Conservation (phyloP, 2,113 vertebrate species). For the Neoarius graeffei region DNA sequence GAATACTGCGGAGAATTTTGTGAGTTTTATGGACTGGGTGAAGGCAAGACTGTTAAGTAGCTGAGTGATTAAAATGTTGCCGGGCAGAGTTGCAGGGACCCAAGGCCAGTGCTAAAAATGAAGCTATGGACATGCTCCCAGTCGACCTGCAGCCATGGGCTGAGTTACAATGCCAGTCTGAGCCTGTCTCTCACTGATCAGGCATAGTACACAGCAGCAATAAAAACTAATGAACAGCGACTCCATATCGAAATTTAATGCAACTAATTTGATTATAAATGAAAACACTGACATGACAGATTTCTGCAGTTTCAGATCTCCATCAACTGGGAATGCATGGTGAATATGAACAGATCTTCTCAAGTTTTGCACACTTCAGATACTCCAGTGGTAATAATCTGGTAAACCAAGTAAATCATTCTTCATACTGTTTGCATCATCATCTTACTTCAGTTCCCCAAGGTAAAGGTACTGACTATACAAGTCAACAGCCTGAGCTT, state of each 20-base stretch:
- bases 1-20: neutral
- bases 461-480: neutral
- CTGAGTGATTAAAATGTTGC: conserved; percentile 63
- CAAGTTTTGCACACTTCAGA: neutral
- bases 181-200: conserved; percentile 60
- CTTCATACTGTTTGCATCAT: neutral
- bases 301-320: neutral
- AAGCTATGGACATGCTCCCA: conserved; percentile 74
- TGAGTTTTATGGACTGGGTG: conserved; percentile 3
- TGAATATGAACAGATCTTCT: neutral
- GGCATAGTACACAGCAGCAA: neutral
- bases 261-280: neutral
- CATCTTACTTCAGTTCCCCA: neutral
- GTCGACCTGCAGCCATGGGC: conserved; percentile 75
- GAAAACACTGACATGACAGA: neutral
- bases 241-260: neutral
- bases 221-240: conserved; percentile 6
- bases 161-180: conserved; percentile 76
- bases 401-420: neutral
- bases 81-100: conserved; percentile 77
- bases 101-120: conserved; percentile 81
- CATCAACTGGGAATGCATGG: neutral
- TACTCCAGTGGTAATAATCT: neutral
- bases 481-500: conserved; percentile 3
- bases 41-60: conserved; percentile 35